Evolutionary conservation across 2,113 vertebrate species (phyloP).

Genomic region (Heterotilapia buettikoferi): DNA sequence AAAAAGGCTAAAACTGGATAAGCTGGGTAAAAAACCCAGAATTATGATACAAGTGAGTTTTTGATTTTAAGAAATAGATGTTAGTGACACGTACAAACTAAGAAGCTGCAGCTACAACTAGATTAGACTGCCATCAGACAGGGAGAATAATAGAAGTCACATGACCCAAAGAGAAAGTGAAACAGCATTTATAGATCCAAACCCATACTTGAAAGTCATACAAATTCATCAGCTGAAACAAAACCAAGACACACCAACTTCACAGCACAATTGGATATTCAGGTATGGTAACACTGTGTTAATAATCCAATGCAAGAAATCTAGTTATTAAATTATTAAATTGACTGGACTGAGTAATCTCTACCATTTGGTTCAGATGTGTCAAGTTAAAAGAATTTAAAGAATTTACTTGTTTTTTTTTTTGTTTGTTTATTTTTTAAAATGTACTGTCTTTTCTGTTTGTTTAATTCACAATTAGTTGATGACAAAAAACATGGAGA

Average conservation of each 20-base stretch:
- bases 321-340: background rate
- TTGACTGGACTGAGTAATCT: accelerated
- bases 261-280: background rate
- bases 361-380: background rate
- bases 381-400: background rate
- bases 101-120: background rate
- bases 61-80: background rate
- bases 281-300: accelerated
- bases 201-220: background rate
- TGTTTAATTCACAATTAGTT: background rate
- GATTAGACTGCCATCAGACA: background rate
- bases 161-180: background rate
- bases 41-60: background rate
- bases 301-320: background rate
- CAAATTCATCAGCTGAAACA: background rate
- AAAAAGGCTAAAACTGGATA: background rate
- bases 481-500: background rate
- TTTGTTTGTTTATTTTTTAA: background rate
- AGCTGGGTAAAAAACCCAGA: background rate
- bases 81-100: background rate
- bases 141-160: background rate
- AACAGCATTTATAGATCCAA: background rate
- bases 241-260: accelerated
- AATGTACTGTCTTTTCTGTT: background rate
- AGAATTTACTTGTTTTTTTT: background rate